Conservation (phyloP, 1,140 invertebrate species). For the Sinonovacula constricta region DNA sequence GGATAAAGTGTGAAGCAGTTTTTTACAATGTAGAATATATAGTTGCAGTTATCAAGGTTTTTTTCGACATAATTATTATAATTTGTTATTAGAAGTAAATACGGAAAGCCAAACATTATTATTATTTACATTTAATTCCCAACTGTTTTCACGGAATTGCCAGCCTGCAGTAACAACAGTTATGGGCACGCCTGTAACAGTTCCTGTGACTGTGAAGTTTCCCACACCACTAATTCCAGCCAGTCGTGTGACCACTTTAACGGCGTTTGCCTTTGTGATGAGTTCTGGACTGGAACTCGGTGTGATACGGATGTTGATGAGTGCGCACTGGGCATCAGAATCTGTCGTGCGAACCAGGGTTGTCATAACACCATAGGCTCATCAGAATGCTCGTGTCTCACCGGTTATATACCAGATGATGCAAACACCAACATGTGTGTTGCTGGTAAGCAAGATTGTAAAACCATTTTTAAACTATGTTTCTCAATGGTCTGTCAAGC, state of each 20-base stretch:
- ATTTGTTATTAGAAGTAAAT: no score
- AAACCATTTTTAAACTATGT: no score
- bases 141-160: no score
- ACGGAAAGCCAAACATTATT: no score
- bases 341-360: constrained; percentile 6
- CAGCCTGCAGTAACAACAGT: constrained; percentile 23
- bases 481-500: no score
- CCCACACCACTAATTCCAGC: background rate
- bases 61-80: no score
- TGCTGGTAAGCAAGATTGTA: no score
- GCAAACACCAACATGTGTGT: no score
- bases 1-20: no score
- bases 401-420: background rate
- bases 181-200: constrained; percentile 3
- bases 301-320: constrained; percentile 32
- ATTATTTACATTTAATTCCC: no score
- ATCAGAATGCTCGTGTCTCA: background rate
- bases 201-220: constrained; percentile 5
- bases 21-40: no score
- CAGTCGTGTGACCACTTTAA: constrained; percentile 20
- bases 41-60: no score
- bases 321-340: background rate
- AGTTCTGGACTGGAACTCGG: constrained; percentile 2
- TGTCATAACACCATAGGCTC: constrained; percentile 11
- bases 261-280: constrained; percentile 20